These are phyloP conservation scores for Sigmodon hispidus DNA, from an alignment of 2,113 vertebrate species.

Conservation along the genomic window DNA sequence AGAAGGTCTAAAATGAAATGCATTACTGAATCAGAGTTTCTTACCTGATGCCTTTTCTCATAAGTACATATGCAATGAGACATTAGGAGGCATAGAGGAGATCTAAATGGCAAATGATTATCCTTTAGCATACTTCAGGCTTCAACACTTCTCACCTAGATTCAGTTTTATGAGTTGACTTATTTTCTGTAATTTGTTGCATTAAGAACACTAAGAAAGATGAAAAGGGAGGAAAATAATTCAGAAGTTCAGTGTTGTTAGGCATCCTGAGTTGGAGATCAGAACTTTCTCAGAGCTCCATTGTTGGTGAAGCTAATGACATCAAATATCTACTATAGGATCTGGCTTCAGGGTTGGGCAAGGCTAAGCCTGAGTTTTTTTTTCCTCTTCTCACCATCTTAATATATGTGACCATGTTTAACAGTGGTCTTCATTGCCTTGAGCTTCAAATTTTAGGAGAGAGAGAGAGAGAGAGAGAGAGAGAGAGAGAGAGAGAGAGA, in stretches of 20 bases:
- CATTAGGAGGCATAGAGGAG: background rate
- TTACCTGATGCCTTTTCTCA: constrained; percentile 32
- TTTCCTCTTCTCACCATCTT: background rate
- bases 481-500: background rate
- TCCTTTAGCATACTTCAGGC: constrained; percentile 45
- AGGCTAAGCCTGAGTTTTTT: background rate
- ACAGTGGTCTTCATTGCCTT: background rate
- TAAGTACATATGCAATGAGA: constrained; percentile 2
- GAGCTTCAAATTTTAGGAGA: background rate
- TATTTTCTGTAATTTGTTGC: background rate
- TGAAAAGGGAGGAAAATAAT: background rate
- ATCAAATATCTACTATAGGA: background rate
- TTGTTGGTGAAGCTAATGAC: background rate
- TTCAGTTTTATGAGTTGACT: constrained; percentile 37
- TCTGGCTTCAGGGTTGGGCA: background rate
- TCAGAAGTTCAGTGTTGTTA: background rate
- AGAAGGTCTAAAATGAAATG: constrained; percentile 41
- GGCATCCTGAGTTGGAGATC: background rate
- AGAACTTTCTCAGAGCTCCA: background rate
- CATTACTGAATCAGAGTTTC: constrained; percentile 47
- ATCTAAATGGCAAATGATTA: background rate
- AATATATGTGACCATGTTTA: background rate
- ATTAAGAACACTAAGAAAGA: constrained; percentile 27
- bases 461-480: background rate
- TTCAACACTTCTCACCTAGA: background rate